Conservation (phyloP, 2,888 invertebrate species). For the Cataglyphis livida region DNA sequence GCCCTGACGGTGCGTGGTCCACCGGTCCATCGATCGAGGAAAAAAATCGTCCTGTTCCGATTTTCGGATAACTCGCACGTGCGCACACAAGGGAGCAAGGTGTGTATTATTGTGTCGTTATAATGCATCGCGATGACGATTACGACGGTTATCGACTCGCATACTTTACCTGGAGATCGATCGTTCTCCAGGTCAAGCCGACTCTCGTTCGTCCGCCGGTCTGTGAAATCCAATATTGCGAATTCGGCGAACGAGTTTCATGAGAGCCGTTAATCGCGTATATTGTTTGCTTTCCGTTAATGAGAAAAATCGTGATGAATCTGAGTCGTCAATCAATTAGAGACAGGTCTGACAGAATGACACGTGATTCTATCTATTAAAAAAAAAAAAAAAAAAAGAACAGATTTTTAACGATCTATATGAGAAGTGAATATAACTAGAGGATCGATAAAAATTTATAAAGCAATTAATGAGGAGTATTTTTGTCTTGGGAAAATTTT, state of each 20-base stretch:
- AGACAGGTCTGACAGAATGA: conserved; percentile 22
- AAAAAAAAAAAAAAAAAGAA: background rate
- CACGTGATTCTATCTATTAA: conserved; percentile 15
- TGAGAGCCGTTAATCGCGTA: conserved; percentile 6
- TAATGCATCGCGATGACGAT: background rate
- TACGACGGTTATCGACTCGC: conserved; percentile 6
- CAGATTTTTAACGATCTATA: background rate
- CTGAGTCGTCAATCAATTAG: background rate
- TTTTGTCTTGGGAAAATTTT: conserved; percentile 2
- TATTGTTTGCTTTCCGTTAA: background rate
- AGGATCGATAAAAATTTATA: background rate
- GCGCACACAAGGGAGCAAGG: conserved; percentile 63
- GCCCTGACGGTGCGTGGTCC: conserved; percentile 44
- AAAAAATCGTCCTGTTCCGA: background rate
- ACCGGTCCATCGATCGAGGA: conserved; percentile 16
- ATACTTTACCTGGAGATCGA: conserved; percentile 12
- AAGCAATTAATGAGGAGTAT: background rate
- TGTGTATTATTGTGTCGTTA: conserved; percentile 36
- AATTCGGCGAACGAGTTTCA: conserved; percentile 36
- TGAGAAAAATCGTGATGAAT: conserved; percentile 22
- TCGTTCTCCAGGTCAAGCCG: conserved; percentile 35
- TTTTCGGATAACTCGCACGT: conserved; percentile 69
- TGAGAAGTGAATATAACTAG: background rate
- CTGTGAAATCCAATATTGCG: conserved; percentile 41
- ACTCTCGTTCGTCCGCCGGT: background rate